Evolutionary conservation across 2,797 vertebrate species (phyloP), one percentile per base, ranked within the genome.

Genomic region (Etheostoma perlongum): DNA sequence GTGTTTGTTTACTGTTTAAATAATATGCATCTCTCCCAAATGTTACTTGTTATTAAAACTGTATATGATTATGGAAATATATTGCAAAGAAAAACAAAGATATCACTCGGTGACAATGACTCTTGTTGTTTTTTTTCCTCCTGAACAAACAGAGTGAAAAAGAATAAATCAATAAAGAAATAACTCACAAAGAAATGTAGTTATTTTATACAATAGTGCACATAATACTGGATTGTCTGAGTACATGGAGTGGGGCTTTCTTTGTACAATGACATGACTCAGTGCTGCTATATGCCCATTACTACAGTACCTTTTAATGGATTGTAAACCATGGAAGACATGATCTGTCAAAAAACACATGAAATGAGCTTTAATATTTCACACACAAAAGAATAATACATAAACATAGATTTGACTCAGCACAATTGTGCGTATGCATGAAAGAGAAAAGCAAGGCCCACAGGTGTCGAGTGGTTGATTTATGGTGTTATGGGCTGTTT

Each of bases 71-170:
- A 78, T 87, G 78, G 77, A 85, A 76, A 79, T 87, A 47, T 88
- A 89, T 85, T 91, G 88, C 85, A 91, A 91, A 85, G 86, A 78
- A 85, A 82, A 85, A 85, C 74, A 89, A 89, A 90, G 69, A 83
- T 83, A 79, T 85, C 21, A 80, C 53, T 74, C 33, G 51, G 74
- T 71, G 48, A 81, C 57, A 55, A 61, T 51, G 49, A 58, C 30
- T 71, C 70, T 48, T 2, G 67, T 72, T 66, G 53, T 69, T 72
- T 52, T 54, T 54, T 65, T 58, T 54, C 9, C 33, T 78, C 44
- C 23, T 63, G 7, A 51, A 19, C 60, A 48, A 74, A 55, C 40
- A 64, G 30, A 30, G 30, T 30, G 30, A 30, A 5, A 30, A 30
- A 30, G 30, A 30, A 30, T 6, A 30, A n/a, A 61, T 30, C 3